Base-by-base conservation (phyloP, 2,113 vertebrate genomes). In the Myotis brandtii region DNA sequence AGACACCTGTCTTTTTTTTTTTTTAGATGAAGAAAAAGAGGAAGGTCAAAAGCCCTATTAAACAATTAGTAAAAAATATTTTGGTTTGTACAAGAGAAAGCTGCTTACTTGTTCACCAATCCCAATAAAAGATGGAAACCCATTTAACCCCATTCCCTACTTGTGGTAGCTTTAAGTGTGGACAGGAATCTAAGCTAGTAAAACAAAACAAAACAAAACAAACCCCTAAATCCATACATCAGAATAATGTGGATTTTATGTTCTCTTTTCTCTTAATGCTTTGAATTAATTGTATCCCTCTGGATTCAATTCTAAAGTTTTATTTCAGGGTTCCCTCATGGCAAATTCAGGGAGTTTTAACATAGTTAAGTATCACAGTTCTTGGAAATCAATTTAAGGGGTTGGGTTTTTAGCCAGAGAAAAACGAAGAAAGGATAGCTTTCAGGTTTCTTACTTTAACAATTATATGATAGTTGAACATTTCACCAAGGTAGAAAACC, bases 1-100 rank as follows among this genome's bases (percentile, higher is more conserved):
- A 99, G 3, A 99, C 99, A 95, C 99, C 99, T 32, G 99, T 99
- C 99, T 99, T 97, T 97, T 97, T 96, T 96, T 84, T 86, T 96
- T 96, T 98, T 95, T n/a, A 94, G 93, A 79, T 86, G 85, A 86
- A 93, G 59, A 32, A 14, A 10, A 96, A 97, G 40, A 94, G 5
- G 27, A 94, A 95, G 56, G 43, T 91, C 92, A 96, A 88, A 96
- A 91, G 64, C 32, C 80, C 83, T 81, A 89, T 25, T 77, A 66
- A 69, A 66, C 69, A 86, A 89, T 64, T 59, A 95, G 14, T 80
- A 40, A 87, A n/a, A 95, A 17, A 23, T 16, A 86, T 59, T 84
- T 56, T 76, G 67, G 27, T 37, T 17, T 76, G 34, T 20, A 40
- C 34, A 96, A 80, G 62, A 80, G 43, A 83, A 81, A 88, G 12